These are phyloP conservation scores for Drosophila parthenogenetica DNA, from an alignment of 2,888 invertebrate genomes.

Conservation along the genomic window DNA sequence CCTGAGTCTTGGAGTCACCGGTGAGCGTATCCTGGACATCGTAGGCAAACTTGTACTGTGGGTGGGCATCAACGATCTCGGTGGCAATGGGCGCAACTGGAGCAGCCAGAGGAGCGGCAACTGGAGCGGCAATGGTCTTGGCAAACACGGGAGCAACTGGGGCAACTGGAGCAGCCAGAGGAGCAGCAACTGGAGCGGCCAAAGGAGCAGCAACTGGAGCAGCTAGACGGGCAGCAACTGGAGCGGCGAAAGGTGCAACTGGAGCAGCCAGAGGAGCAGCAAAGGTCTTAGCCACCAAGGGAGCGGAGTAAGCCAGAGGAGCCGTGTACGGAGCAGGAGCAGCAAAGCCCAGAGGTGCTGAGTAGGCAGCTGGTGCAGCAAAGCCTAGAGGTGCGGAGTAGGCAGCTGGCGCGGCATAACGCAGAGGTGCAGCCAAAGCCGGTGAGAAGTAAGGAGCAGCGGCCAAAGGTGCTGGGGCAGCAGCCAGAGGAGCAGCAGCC, in stretches of 20 bases:
- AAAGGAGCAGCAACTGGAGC: conserved; percentile 44
- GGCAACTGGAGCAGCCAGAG: conserved; percentile 46
- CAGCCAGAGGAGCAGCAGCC: conserved; percentile 73
- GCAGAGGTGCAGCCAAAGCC: conserved; percentile 34
- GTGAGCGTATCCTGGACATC: conserved; percentile 83
- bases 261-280: conserved; percentile 51
- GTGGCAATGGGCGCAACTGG: conserved; percentile 78
- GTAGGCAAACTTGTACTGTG: conserved; percentile 83
- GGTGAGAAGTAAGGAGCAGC: conserved; percentile 54
- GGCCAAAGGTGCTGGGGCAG: conserved; percentile 49
- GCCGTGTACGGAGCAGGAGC: conserved; percentile 48
- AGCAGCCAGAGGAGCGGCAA: conserved; percentile 59
- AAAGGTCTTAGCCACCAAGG: conserved; percentile 52
- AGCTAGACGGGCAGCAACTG: conserved; percentile 52
- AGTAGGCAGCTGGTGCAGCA: conserved; percentile 48
- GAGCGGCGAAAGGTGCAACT: conserved; percentile 41
- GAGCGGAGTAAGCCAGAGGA: conserved; percentile 49
- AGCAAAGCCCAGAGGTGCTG: conserved; percentile 50
- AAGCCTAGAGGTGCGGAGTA: conserved; percentile 50
- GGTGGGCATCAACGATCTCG: conserved; percentile 82
- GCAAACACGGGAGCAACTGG: conserved; percentile 32
- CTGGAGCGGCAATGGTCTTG: conserved; percentile 48
- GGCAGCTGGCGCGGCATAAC: conserved; percentile 49
- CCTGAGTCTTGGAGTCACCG: conserved; percentile 84
- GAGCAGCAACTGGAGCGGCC: conserved; percentile 50